Evolutionary conservation across 2,888 invertebrate genomes (phyloP), one percentile per base, ranked within the genome.

Genomic region (Zelleria hepariella): DNA sequence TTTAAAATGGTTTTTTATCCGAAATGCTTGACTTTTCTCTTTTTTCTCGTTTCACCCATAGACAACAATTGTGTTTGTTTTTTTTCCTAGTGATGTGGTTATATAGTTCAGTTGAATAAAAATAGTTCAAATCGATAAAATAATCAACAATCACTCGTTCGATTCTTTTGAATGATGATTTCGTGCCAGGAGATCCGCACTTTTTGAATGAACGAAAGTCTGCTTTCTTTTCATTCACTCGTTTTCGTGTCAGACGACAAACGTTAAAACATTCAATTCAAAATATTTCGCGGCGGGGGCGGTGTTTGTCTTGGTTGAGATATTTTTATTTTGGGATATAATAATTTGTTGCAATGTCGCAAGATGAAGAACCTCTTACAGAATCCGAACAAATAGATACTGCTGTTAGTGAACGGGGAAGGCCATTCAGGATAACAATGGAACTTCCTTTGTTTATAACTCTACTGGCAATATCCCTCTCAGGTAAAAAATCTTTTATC

Each of bases 361-460:
- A 78, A 71, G 76, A 81, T 61, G 78, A 79, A 60, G 67, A 62
- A 10, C 60, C 72, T 57, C 57, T 62, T 6, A 67, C 70, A n/a
- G 75, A 79, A 66, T 69, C 58, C 60, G 73, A 71, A 63, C 63
- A 73, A 0, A 71, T 68, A 58, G 67, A 73, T 59, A 79, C 75
- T 65, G 67, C 69, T 55, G 68, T 71, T 53, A 73, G 67, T 70
- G 80, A 79, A 67, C 62, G 77, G 20, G 66, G 68, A 10, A 74
- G 68, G 65, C 72, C 71, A 10, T 85, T 75, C 66, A 69, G 68
- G 49, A 64, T 85, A 27, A 83, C 84, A 0, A 70, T 85, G 75
- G 89, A 89, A 68, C 69, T 88, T 52, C 85, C 88, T 61, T 65
- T 89, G 64, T 87, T 88, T 73, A 62, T 83, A 49, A 74, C 75